Conservation (phyloP, 35 echinoderm and acorn worm species). For the Lytechinus variegatus region DNA sequence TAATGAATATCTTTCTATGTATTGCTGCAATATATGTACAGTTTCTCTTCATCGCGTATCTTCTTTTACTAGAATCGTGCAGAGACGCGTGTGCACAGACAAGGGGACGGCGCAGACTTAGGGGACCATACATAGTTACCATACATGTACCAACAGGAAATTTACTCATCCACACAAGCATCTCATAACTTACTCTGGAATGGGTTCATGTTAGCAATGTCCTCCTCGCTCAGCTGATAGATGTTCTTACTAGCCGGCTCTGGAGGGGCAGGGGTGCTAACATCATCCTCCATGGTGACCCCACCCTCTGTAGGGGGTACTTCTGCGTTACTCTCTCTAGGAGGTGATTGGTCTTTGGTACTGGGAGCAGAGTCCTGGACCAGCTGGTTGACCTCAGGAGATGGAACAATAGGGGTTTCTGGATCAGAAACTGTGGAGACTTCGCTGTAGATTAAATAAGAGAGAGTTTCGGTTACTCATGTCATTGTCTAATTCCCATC, state of each 20-base stretch:
- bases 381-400: neutral
- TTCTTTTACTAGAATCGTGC: too few relatives aligned
- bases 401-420: neutral
- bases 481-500: too few relatives aligned
- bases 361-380: neutral
- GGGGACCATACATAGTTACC: too few relatives aligned
- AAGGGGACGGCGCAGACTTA: too few relatives aligned
- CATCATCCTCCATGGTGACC: constrained; percentile 46
- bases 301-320: constrained; percentile 25
- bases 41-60: too few relatives aligned
- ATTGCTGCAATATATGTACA: too few relatives aligned
- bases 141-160: too few relatives aligned
- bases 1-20: too few relatives aligned
- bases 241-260: constrained; percentile 73
- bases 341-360: neutral
- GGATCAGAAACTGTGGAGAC: neutral
- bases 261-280: constrained; percentile 52
- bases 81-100: too few relatives aligned
- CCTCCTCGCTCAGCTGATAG: constrained; percentile 75
- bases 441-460: neutral
- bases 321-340: neutral
- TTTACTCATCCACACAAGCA: neutral
- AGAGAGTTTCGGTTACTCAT: too few relatives aligned
- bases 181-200: constrained; percentile 32
- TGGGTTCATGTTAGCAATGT: constrained; percentile 79